Conservation (phyloP, 2,797 vertebrate species). For the Anguilla megastoma region DNA sequence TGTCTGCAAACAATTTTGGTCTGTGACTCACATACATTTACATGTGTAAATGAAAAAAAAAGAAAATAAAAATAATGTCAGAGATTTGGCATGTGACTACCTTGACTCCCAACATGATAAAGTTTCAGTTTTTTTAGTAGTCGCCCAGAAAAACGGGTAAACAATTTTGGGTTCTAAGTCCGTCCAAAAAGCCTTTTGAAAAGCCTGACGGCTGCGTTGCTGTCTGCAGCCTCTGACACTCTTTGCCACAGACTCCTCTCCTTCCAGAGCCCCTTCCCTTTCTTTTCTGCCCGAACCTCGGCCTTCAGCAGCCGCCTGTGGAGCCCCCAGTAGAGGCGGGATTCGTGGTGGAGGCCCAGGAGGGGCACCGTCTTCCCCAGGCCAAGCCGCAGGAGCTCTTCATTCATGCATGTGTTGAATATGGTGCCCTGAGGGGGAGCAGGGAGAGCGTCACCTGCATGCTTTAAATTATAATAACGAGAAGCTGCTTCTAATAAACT, state of each 20-base stretch:
- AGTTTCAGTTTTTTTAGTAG: not conserved
- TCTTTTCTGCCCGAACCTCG: slow-evolving; percentile 83
- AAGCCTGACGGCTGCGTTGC: slow-evolving; percentile 54
- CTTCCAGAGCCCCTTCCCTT: slow-evolving; percentile 85
- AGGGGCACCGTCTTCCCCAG: slow-evolving; percentile 80
- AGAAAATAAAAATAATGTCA: not conserved
- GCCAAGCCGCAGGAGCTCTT: slow-evolving; percentile 82
- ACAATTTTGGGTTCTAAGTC: slow-evolving; percentile 29
- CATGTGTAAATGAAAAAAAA: not conserved
- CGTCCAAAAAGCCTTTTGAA: slow-evolving; percentile 62
- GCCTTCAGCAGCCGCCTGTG: slow-evolving; percentile 83
- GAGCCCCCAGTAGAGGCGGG: slow-evolving; percentile 80
- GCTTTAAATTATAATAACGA: not conserved
- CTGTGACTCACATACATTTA: not conserved
- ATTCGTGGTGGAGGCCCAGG: slow-evolving; percentile 71
- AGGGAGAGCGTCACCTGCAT: not conserved
- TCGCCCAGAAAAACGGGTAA: not conserved
- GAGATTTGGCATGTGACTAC: not conserved
- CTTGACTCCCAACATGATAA: no score
- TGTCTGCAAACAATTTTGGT: not conserved
- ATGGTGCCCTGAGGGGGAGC: slow-evolving; percentile 69
- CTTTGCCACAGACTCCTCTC: slow-evolving; percentile 74
- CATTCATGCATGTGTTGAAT: slow-evolving; percentile 79
- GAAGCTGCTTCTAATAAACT: not conserved
- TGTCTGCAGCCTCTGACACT: slow-evolving; percentile 48